Evolutionary conservation across 1,140 invertebrate species (phyloP), one percentile per base, ranked within the genome.

Genomic region (Magallana angulata): DNA sequence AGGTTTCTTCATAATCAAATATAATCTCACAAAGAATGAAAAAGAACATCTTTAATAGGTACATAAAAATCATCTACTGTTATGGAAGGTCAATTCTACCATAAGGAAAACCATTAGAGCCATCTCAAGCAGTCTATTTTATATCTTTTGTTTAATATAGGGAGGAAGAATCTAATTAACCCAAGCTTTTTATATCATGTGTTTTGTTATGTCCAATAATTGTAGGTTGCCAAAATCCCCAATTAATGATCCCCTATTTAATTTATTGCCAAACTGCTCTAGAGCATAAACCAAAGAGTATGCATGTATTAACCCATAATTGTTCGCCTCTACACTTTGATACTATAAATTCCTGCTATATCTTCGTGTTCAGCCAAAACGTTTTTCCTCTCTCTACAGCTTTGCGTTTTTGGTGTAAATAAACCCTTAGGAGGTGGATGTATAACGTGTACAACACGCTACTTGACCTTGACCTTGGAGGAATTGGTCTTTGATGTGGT

Each of bases 271-370:
- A 18, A 76, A 30, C 24, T 30, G 36, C 68, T 30, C 24, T 30
- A 24, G 8, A 30, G 24, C 12, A 11, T 30, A 30, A 18, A 76
- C 68, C 68, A 76, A 76, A 76, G 24, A 76, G 36, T 76, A 76
- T 76, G 68, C 24, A 76, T 76, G 18, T 30, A 76, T 76, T 76
- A 36, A 30, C 24, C 24, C 68, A 9, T 30, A 76, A 76, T 76
- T 30, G 36, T 76, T 36, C 14, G 11, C 24, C 18, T 76, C 68
- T 30, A 76, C 68, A 76, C 68, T 2, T 11, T 9, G 24, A 36
- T 76, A 76, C 68, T 76, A 76, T 76, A 76, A 76, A 76, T 76
- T 76, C 68, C 68, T 76, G 68, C 68, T 76, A 76, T 76, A 30
- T 76, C 24, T 76, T 36, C 7, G 11, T 12, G 36, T 30, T 76